These are phyloP conservation scores for Lates japonicus DNA, from an alignment of 2,797 vertebrate genomes.

Conservation along the genomic window DNA sequence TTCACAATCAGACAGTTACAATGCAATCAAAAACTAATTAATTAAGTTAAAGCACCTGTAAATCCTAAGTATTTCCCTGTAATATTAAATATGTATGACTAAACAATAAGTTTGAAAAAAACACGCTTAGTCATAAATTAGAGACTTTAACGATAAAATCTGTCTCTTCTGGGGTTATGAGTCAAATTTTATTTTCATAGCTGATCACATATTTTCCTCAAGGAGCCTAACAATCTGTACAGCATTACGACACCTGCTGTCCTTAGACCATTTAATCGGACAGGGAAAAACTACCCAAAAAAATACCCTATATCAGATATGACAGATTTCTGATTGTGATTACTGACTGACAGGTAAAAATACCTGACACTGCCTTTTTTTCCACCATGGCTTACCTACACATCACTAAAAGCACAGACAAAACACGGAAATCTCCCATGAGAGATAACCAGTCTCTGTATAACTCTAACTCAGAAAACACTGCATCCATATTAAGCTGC, in stretches of 20 bases:
- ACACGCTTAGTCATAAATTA: background rate
- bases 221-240: no score
- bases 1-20: background rate
- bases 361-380: background rate
- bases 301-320: background rate
- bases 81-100: background rate
- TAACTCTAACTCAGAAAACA: background rate
- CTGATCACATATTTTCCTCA: no score
- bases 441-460: background rate
- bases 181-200: no score
- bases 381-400: no score
- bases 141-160: background rate
- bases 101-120: background rate
- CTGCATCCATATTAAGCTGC: background rate
- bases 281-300: no score
- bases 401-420: background rate
- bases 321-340: conserved; percentile 1
- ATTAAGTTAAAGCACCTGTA: background rate
- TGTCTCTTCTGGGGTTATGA: background rate
- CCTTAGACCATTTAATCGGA: no score
- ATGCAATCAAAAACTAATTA: background rate
- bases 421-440: background rate
- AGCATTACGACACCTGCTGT: no score
- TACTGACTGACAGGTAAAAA: background rate
- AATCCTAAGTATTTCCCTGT: background rate